phyloP scores from a whole-genome alignment of 2,888 invertebrate genomes.

The Microplitis manilae region DNA sequence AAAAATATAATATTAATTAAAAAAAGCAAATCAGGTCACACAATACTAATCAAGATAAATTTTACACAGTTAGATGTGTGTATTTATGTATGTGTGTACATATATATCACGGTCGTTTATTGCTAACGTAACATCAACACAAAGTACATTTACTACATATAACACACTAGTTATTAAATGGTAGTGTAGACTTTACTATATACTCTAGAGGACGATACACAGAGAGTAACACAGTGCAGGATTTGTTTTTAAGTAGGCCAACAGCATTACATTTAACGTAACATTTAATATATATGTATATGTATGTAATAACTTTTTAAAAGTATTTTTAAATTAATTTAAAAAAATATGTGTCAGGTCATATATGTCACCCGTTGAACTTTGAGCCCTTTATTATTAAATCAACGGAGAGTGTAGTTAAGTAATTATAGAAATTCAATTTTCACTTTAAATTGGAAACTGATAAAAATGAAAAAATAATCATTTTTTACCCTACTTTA shows the following conservation, averaged over 20 bases:
- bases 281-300: neutral
- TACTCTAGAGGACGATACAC: neutral
- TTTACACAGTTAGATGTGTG: neutral
- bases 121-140: neutral
- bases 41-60: neutral
- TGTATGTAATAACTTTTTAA: neutral
- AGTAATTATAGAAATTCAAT: neutral
- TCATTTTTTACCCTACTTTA: neutral
- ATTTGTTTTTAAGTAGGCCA: constrained; percentile 1
- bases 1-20: neutral
- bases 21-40: neutral
- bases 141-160: neutral
- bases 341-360: neutral
- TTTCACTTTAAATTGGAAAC: neutral
- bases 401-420: neutral
- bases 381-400: neutral
- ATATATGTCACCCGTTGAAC: neutral
- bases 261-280: neutral
- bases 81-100: neutral
- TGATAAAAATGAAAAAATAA: neutral
- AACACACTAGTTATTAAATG: neutral
- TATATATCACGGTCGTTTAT: neutral
- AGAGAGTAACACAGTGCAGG: neutral
- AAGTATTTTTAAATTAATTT: neutral
- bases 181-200: neutral